These are phyloP conservation scores for Dunckerocampus dactyliophorus DNA, from an alignment of 2,113 vertebrate genomes.

Conservation along the genomic window DNA sequence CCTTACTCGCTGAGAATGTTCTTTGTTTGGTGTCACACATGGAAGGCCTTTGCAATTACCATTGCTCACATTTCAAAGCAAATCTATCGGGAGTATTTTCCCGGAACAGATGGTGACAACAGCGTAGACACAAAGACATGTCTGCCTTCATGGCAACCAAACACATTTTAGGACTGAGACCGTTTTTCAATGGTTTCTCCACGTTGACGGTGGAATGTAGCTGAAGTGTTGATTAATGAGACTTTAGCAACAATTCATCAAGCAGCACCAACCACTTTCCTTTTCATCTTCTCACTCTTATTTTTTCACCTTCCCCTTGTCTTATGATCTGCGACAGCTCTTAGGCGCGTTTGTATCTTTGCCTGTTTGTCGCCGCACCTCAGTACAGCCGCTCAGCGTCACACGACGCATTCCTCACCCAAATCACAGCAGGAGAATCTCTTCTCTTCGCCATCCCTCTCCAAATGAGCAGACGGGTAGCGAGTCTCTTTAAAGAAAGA, in stretches of 20 bases:
- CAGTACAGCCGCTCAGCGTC: slow-evolving; percentile 28
- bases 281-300: slow-evolving; percentile 5
- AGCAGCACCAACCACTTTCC: background rate
- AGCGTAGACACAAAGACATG: slow-evolving; percentile 39
- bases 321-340: slow-evolving; percentile 24
- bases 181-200: slow-evolving; percentile 41
- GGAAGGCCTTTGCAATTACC: slow-evolving; percentile 16
- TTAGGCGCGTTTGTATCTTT: slow-evolving; percentile 20
- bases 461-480: slow-evolving; percentile 34
- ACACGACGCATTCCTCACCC: slow-evolving; percentile 21
- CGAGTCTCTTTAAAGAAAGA: slow-evolving; percentile 22
- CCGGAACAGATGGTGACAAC: slow-evolving; percentile 56
- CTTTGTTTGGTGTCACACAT: slow-evolving; percentile 15
- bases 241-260: background rate
- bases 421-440: slow-evolving; percentile 13
- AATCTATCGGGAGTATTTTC: slow-evolving; percentile 17
- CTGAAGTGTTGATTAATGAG: background rate
- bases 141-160: slow-evolving; percentile 43
- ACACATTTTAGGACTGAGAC: slow-evolving; percentile 34
- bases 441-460: slow-evolving; percentile 15
- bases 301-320: slow-evolving; percentile 7
- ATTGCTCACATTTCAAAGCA: slow-evolving; percentile 35
- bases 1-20: too few species aligned
- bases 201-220: background rate
- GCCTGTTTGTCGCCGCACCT: slow-evolving; percentile 30